Percentiles rank a stretch among this genome's conserved stretches.
Evolutionary conservation across 2,888 invertebrate genomes (phyloP).

Genomic region (Celastrina argiolus): DNA sequence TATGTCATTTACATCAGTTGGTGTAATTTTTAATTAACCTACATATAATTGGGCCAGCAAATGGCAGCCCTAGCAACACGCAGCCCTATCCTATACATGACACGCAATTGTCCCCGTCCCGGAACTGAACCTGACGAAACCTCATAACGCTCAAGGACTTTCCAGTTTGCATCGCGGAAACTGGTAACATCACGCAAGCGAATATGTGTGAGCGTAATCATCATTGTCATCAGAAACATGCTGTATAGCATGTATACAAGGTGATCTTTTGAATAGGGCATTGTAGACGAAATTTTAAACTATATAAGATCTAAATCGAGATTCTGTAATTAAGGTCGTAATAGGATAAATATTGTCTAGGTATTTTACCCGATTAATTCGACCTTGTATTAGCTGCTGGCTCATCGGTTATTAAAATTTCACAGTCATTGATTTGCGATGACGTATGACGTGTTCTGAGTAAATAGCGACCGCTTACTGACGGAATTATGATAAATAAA

Average conservation of each 20-base stretch:
- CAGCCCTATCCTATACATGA: slow-evolving; percentile 39
- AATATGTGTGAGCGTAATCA: slow-evolving; percentile 13
- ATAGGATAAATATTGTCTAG: background rate
- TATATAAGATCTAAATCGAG: too few relatives aligned
- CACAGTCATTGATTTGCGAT: background rate
- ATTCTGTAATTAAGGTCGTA: background rate
- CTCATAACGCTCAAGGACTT: slow-evolving; percentile 57
- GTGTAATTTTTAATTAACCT: background rate
- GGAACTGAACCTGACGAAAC: slow-evolving; percentile 30
- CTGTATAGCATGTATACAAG: too few relatives aligned
- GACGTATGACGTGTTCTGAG: background rate
- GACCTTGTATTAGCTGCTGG: background rate
- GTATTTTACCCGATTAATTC: background rate
- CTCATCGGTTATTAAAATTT: background rate
- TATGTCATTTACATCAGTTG: too few relatives aligned
- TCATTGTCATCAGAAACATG: background rate
- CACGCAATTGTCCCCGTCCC: slow-evolving; percentile 51
- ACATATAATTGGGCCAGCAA: background rate
- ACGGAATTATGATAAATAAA: background rate
- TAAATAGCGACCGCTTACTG: background rate
- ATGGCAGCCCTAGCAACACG: slow-evolving; percentile 42
- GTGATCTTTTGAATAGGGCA: too few relatives aligned
- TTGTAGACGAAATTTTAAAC: too few relatives aligned
- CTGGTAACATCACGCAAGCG: slow-evolving; percentile 34
- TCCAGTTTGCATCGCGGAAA: slow-evolving; percentile 37